Evolutionary conservation across 2,113 vertebrate genomes (phyloP).

Genomic region (Mastomys natalensis): DNA sequence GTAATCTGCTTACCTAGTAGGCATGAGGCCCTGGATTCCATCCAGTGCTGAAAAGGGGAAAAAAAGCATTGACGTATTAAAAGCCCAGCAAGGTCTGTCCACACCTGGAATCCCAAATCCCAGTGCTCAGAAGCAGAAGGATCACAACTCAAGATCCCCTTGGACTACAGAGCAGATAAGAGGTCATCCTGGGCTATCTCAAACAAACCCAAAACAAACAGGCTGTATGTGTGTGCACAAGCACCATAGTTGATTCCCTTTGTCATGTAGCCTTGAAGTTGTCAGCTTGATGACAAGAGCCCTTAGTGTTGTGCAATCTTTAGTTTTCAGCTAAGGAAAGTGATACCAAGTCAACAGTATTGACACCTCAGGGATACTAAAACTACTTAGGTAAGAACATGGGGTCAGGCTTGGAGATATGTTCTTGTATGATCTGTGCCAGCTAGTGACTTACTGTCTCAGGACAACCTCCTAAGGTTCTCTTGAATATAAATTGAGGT

Average conservation of each 20-base stretch:
- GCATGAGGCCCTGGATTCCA: neutral
- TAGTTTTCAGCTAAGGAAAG: neutral
- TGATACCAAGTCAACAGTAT: neutral
- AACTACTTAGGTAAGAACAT: neutral
- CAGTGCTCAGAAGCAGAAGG: neutral
- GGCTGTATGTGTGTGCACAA: neutral
- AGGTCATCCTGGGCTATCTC: neutral
- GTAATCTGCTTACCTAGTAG: no score
- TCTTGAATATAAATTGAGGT: neutral
- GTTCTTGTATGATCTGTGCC: neutral
- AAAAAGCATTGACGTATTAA: no score
- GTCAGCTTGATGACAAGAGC: neutral
- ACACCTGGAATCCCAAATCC: neutral
- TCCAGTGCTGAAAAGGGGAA: neutral
- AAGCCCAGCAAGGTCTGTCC: no score
- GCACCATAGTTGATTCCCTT: neutral
- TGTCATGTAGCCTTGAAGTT: no score
- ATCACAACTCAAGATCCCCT: neutral
- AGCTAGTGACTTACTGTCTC: neutral
- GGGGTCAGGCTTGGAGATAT: neutral
- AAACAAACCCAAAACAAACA: neutral
- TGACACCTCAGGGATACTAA: neutral
- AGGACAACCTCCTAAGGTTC: neutral
- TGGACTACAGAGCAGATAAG: neutral
- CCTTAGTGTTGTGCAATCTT: neutral